Evolutionary conservation across 2,113 vertebrate genomes (phyloP).

Genomic region (Monopterus albus): DNA sequence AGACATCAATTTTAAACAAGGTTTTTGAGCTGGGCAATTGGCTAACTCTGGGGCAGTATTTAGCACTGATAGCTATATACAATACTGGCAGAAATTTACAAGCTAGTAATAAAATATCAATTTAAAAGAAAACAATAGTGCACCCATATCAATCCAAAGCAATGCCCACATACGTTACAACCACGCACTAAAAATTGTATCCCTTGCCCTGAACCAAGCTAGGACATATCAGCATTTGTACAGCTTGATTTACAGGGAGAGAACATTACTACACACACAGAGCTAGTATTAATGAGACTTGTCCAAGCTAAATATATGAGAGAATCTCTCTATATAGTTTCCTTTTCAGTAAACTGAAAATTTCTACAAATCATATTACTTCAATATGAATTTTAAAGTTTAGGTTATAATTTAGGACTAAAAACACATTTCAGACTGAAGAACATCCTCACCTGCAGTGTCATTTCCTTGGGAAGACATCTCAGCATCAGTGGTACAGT

Average conservation of each 20-base stretch:
- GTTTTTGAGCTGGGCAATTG: too few species aligned
- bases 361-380: background rate
- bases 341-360: background rate
- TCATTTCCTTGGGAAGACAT: constrained; percentile 63
- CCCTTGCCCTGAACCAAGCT: too few species aligned
- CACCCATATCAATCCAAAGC: too few species aligned
- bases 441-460: constrained; percentile 53
- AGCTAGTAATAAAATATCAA: too few species aligned
- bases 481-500: constrained; percentile 40
- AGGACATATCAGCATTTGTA: background rate
- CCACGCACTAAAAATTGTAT: background rate
- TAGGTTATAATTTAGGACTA: background rate
- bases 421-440: background rate
- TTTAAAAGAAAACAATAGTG: too few species aligned
- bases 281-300: background rate
- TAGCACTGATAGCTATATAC: background rate
- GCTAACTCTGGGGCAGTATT: background rate
- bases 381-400: background rate
- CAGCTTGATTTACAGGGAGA: background rate
- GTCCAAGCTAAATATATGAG: background rate
- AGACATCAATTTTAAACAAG: background rate
- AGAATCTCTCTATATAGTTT: background rate
- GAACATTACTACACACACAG: background rate
- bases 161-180: background rate
- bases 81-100: background rate